phyloP scores from a whole-genome alignment of 2,113 vertebrate species.

The Actinemys pallida region DNA sequence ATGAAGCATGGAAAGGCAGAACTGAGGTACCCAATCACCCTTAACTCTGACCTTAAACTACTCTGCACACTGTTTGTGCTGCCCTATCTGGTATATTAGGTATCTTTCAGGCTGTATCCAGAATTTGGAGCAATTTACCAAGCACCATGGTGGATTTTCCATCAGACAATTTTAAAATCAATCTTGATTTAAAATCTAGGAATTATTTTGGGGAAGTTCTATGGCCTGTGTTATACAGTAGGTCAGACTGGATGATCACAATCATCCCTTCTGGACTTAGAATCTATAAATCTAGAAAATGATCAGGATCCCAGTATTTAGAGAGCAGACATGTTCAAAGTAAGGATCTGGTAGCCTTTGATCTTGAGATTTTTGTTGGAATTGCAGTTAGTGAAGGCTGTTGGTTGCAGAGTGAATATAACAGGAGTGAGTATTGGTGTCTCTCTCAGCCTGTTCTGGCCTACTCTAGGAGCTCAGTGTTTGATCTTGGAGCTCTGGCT shows the following conservation, averaged over 20 bases:
- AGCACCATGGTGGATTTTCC: background rate
- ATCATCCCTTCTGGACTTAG: background rate
- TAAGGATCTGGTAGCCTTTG: background rate
- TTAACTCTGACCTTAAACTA: background rate
- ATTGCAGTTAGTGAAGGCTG: background rate
- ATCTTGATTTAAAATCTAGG: background rate
- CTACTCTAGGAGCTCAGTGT: background rate
- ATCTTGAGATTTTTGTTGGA: background rate
- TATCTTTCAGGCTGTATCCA: background rate
- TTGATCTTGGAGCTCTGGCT: background rate
- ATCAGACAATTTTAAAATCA: background rate
- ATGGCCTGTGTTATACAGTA: background rate
- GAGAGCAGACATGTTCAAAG: background rate
- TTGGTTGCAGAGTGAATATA: rapidly evolving
- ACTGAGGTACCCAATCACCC: background rate
- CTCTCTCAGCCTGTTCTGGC: background rate
- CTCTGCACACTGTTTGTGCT: background rate
- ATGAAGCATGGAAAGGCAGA: background rate
- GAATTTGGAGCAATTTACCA: background rate
- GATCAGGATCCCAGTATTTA: background rate
- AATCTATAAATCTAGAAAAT: background rate
- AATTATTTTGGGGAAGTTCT: background rate
- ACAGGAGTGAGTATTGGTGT: background rate
- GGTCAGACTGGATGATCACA: background rate
- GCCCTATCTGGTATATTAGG: background rate